A percentile compares a stretch with the other conserved stretches of the same genome.
phyloP scores from a whole-genome alignment of 2,888 invertebrate genomes.

The Papilio protenor region DNA sequence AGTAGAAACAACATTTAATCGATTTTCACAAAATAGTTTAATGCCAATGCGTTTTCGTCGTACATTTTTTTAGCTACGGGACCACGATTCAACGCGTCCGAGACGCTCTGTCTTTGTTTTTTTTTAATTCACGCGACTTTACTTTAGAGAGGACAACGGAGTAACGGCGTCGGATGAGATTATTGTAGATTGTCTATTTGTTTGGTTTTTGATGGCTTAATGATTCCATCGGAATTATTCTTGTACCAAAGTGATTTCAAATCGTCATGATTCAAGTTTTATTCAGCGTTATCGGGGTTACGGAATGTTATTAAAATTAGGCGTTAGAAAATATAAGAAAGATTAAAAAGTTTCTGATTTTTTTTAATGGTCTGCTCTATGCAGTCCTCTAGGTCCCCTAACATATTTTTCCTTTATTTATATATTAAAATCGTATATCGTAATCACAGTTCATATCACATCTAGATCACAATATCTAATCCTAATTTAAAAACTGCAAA shows the following conservation, averaged over 20 bases:
- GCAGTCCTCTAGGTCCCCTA: no score
- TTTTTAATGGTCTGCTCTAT: no score
- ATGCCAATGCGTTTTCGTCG: not conserved
- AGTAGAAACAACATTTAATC: constrained; percentile 22
- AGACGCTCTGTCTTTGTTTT: constrained; percentile 30
- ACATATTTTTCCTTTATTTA: no score
- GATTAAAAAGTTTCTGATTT: no score
- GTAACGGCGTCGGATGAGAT: constrained; percentile 37
- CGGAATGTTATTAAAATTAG: constrained; percentile 1
- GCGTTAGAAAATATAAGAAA: no score
- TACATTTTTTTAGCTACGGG: constrained; percentile 36
- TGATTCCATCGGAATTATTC: constrained; percentile 20
- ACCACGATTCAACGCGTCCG: constrained; percentile 35
- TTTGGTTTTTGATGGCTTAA: constrained; percentile 42
- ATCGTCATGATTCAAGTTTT: not conserved
- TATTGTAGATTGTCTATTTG: constrained; percentile 36
- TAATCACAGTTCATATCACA: no score
- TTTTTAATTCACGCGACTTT: constrained; percentile 36
- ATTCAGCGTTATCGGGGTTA: not conserved
- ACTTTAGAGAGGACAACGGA: constrained; percentile 24
- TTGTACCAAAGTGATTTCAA: constrained; percentile 18
- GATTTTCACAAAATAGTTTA: constrained; percentile 23
- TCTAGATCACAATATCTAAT: no score
- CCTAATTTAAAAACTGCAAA: no score
- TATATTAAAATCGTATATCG: no score